Evolutionary conservation across 2,888 invertebrate species (phyloP), one percentile per base, ranked within the genome.

Genomic region (Melinopterus prodromus): DNA sequence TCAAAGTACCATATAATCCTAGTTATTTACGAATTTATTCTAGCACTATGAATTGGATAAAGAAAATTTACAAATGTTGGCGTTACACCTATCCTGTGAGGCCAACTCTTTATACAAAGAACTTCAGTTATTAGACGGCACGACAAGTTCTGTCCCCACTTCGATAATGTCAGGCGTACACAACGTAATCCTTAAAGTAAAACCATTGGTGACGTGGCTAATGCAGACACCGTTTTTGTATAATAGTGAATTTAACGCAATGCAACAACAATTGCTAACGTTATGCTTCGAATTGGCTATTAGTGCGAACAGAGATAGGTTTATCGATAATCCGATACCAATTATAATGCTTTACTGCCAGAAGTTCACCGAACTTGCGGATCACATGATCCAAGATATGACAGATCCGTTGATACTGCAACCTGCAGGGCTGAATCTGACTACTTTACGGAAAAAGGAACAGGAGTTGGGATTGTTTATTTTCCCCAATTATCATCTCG

Each of bases 381-480:
- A 98, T 90, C 93, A 94, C 86, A 94, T 98, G 82, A 94, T 98
- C 86, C 95, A 95, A 91, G 96, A 97, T 86, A 94, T 95, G 84
- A 92, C 93, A 80, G 98, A 99, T 91, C 97, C 98, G 4, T 92
- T 97, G 91, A 93, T 98, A 84, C 91, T 99, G 81, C 97, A 97
- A 90, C 98, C 98, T 6, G 96, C 98, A 1, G 94, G 95, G n/a
- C 91, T 99, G 82, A 97, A 97, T 89, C 90, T 96, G 82, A 97
- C 97, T 69, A 94, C 95, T 71, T 91, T 98, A 82, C 95, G 96
- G 85, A 97, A 97, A 88, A 94, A 94, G 53, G 96, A 95, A 84
- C 95, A 96, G 85, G 96, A 98, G 89, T 91, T 97, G 86, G 99
- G 98, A 36, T 96, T 99, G 90, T 94, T 94, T 87, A 96, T 99